Base-by-base conservation (phyloP, 2,888 invertebrate species). In the Apeira syringaria region DNA sequence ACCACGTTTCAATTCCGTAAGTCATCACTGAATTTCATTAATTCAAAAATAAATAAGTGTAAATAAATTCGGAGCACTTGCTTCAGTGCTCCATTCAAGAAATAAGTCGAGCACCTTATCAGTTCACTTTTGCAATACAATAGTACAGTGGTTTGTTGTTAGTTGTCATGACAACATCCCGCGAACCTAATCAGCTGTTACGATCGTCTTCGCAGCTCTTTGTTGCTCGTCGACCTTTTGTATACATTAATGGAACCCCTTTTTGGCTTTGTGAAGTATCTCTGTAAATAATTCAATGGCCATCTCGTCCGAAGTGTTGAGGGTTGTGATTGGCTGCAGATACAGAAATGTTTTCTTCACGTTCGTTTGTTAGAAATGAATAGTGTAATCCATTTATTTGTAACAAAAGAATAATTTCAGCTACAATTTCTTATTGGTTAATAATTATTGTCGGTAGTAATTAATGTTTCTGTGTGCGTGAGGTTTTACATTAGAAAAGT, bases 241-340 rank as follows among this genome's bases (percentile, higher is more conserved):
- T 44, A 45, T 48, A 41, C 44, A 50, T 44, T 44, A 45, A 41
- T 41, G 32, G 36, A 34, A 36, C 39, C 42, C 41, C 43, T 43
- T 52, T 44, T 18, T 40, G 50, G 55, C 46, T 60, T 61, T 64
- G 60, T 59, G 50, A 52, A 50, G 57, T 57, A 64, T 60, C 60
- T 56, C 53, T 61, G 60, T 64, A 64, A 64, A 67, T 67, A 66
- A 66, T 60, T 66, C 63, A 68, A 63, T 59, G 65, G 60, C 59
- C 52, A 48, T 47, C 31, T 53, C 52, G 47, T 53, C 57, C 37
- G 44, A 33, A 45, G 62, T 53, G 47, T 44, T 50, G 32, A 17
- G 28, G 15, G 25, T 20, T 6, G 22, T n/a, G 31, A 31, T 36
- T 43, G 44, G 32, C 12, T 22, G 4, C 5, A 5, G 5, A 17